Conservation (phyloP, 1,140 invertebrate genomes). For the Helicoverpa armigera region DNA sequence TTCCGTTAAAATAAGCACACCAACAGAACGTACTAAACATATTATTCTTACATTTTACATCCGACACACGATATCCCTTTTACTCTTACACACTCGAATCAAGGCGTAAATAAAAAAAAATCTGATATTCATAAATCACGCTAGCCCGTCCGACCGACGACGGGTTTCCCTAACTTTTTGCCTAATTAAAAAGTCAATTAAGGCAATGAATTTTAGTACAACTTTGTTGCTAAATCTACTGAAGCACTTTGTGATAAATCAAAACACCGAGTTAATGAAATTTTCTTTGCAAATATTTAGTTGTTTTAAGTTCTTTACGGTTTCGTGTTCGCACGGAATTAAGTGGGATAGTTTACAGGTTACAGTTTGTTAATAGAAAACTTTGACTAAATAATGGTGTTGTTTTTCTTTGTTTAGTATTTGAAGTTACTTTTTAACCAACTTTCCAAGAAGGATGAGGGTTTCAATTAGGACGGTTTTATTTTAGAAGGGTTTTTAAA, state of each 20-base stretch:
- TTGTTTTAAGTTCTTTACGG: background rate
- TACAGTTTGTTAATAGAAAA: background rate
- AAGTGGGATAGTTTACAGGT: background rate
- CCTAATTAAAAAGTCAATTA: conserved; percentile 55
- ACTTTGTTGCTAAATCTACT: conserved; percentile 46
- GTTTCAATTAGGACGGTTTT: too few species aligned
- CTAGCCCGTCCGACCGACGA: conserved; percentile 7
- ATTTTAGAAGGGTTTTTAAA: too few species aligned
- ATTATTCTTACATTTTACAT: too few species aligned
- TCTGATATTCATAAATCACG: conserved; percentile 48
- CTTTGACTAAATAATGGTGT: too few species aligned
- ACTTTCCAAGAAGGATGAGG: too few species aligned
- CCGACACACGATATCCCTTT: background rate
- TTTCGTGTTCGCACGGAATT: background rate
- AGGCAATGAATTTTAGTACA: conserved; percentile 48
- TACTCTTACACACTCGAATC: conserved; percentile 6
- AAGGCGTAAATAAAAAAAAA: conserved; percentile 23
- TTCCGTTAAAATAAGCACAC: too few species aligned
- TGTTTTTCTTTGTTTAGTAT: background rate
- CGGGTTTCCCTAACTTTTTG: conserved; percentile 45
- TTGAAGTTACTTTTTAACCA: background rate
- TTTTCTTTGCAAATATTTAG: conserved; percentile 29
- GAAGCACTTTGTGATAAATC: conserved; percentile 44
- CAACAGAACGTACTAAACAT: too few species aligned
- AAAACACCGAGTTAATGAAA: conserved; percentile 45